Base-by-base conservation (phyloP, 1,140 invertebrate genomes). In the Luehdorfia chinensis region DNA sequence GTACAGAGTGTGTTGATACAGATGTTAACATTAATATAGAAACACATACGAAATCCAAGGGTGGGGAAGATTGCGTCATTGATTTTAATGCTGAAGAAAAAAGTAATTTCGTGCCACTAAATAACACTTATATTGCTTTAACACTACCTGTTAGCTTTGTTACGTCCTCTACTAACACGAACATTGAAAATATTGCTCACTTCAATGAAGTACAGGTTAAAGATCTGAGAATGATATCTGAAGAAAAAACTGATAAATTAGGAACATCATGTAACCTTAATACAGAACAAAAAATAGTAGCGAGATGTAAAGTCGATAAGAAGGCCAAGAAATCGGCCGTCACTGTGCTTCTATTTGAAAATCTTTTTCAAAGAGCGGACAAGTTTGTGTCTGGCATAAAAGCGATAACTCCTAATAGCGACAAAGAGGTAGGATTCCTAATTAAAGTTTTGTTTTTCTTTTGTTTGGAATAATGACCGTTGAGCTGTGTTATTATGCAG, bases 261-360 rank as follows among this genome's bases (percentile, higher is more conserved):
- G 9, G 6, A 21, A 3, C 19, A 21, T 6, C 16, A 37, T 19
- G 0, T 21, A 12, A 19, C 34, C 18, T 16, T 37, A 11, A 37
- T 9, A 13, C n/a, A 6, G 18, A 19, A 12, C 34, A 37, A 9
- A 19, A 7, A n/a, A n/a, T n/a, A 30, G 27, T 30, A 37, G 6
- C 34, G 7, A 37, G 19, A 7, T 36, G n/a, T 19, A 36, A 30
- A 14, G 7, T 11, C 15, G 27, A 30, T 11, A 43, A 30, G 18
- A 34, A 23, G n/a, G 28, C 62, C 6, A 63, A 66, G 32, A 77
- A 64, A 63, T 71, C 59, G 28, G 59, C 60, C 15, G 55, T 75
- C 28, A 73, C 67, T 60, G 50, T 65, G 23, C 61, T 79, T 8
- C 54, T 78, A 15, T 73, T 78, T 48, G 59, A 78, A 49, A 61